Evolutionary conservation across 2,888 invertebrate species (phyloP).

Genomic region (Chaitophorus viminalis): DNA sequence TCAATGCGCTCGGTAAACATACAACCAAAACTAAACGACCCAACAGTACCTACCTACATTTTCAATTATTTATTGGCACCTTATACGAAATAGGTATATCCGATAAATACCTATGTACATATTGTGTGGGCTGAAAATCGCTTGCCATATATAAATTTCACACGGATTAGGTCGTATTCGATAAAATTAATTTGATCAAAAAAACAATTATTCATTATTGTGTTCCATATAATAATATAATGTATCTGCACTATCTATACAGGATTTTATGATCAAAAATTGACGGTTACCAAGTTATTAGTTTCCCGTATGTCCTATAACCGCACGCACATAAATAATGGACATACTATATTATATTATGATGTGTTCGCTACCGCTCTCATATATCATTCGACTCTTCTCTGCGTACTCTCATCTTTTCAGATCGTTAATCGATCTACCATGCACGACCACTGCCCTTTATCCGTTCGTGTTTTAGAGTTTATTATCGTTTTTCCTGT

Average conservation of each 20-base stretch:
- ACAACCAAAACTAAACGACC: too few species aligned
- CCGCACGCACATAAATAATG: slow-evolving; percentile 22
- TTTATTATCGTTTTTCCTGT: background rate
- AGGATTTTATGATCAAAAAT: slow-evolving; percentile 19
- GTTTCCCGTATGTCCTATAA: background rate
- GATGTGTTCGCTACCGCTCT: background rate
- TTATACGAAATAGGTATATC: too few species aligned
- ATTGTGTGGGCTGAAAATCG: too few species aligned
- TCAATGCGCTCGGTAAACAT: background rate
- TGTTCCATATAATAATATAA: background rate
- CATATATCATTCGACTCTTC: slow-evolving; percentile 23
- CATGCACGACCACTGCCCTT: background rate
- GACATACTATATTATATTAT: background rate
- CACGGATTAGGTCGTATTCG: background rate
- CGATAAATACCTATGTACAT: too few species aligned
- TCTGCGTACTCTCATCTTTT: slow-evolving; percentile 9
- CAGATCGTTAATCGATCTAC: slow-evolving; percentile 24
- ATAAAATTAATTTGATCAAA: background rate
- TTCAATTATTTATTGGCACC: too few species aligned
- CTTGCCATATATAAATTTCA: background rate
- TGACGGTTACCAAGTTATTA: slow-evolving; percentile 14
- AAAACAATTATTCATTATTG: slow-evolving; percentile 25
- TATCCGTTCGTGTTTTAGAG: background rate
- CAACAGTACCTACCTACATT: too few species aligned
- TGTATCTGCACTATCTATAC: background rate